Conservation (phyloP, 1,140 invertebrate species). For the Drosophila ohnishii region DNA sequence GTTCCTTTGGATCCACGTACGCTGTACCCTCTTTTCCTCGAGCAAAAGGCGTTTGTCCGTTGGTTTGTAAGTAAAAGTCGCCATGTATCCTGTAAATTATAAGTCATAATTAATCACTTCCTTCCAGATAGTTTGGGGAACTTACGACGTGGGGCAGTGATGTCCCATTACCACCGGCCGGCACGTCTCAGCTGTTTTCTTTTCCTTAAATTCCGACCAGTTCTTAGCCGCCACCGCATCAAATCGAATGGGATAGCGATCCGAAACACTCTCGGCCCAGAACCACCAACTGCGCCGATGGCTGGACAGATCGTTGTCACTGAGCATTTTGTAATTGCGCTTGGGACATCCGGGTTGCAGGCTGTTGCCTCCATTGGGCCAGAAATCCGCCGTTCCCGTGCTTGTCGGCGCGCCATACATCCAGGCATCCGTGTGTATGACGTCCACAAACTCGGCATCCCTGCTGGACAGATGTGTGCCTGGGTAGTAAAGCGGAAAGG, state of each 20-base stretch:
- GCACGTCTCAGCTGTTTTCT: conserved; percentile 50
- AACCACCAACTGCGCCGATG: conserved; percentile 87
- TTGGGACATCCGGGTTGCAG: conserved; percentile 85
- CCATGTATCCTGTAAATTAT: conserved; percentile 69
- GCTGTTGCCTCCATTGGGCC: conserved; percentile 86
- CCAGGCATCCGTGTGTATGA: conserved; percentile 88
- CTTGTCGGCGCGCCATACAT: conserved; percentile 84
- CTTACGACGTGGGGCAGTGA: conserved; percentile 74
- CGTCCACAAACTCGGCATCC: conserved; percentile 88
- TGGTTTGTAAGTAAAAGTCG: conserved; percentile 83
- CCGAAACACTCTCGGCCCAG: conserved; percentile 85
- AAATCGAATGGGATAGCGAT: conserved; percentile 83
- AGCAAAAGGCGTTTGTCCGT: conserved; percentile 80
- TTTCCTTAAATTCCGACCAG: conserved; percentile 83
- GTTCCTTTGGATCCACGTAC: conserved; percentile 75
- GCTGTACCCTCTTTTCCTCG: conserved; percentile 69
- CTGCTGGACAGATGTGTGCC: conserved; percentile 85
- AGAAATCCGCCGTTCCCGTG: conserved; percentile 86
- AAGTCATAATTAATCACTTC: background rate
- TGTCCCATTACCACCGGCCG: conserved; percentile 73
- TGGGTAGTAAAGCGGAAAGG: conserved; percentile 85
- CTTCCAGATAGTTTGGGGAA: background rate
- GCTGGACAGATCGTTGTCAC: conserved; percentile 85
- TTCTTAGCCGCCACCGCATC: conserved; percentile 81
- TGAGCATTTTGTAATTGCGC: conserved; percentile 77